Base-by-base conservation (phyloP, 1,140 invertebrate genomes). In the Heterodera carotae region DNA sequence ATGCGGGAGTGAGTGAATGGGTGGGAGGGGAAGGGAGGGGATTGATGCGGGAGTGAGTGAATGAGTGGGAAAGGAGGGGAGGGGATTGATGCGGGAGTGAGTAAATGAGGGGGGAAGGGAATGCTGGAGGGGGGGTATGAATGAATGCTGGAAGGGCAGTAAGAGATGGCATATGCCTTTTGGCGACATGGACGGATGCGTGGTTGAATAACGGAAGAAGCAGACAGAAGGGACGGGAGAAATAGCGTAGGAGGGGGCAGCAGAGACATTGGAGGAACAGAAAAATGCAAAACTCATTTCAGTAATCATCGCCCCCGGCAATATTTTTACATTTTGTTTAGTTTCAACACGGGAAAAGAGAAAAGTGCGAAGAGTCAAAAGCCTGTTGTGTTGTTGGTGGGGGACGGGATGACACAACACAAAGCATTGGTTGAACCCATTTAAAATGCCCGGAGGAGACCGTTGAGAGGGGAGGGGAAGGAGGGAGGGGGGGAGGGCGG, bases 281-380 rank as follows among this genome's bases (percentile, higher is more conserved):
- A 29, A 69, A 69, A 69, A 69, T 27, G 8, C 39, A 69, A 34
- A 43, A 69, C 36, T 33, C n/a, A 67, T 67, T 33, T 67, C 27
- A 33, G 53, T 12, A 69, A 69, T 69, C 36, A 69, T 22, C n/a
- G 29, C 31, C 31, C 8, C 68, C 39, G 29, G 68, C 27, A 69
- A 53, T 25, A 69, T 69, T 25, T 67, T 34, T n/a, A n/a, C n/a
- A n/a, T 39, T 39, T 39, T 39, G 36, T 39, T 39, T 39, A 39
- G 18, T 67, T 18, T 31, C n/a, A 67, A 5, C n/a, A n/a, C 2
- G 31, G 34, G 22, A 12, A 67, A n/a, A 33, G 2, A 67, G 31
- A n/a, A 25, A 69, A 69, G 27, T 31, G n/a, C n/a, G n/a, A n/a
- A n/a, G n/a, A n/a, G n/a, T n/a, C n/a, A n/a, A n/a, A n/a, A n/a